phyloP scores from a whole-genome alignment of 2,888 invertebrate genomes.

The Tethea ocularis region DNA sequence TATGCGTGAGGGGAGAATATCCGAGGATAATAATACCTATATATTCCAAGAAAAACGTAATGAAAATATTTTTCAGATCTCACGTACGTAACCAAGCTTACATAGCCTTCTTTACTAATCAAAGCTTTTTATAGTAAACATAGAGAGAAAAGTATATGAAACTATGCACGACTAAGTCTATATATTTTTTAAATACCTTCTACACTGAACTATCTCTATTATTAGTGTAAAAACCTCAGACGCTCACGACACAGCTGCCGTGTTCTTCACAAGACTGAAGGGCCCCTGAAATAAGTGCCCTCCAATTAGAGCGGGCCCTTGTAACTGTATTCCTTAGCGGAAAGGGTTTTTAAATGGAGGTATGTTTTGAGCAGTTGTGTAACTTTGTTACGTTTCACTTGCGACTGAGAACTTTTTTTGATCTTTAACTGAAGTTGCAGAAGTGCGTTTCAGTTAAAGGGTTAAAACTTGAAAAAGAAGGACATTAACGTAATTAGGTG shows the following conservation, averaged over 20 bases:
- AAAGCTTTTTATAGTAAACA: too few species aligned
- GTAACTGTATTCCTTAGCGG: constrained; percentile 27
- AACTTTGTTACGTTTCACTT: constrained; percentile 16
- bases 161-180: not conserved
- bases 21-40: too few species aligned
- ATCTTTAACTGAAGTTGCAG: not conserved
- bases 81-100: too few species aligned
- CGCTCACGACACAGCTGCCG: constrained; percentile 26
- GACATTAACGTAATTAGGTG: not conserved
- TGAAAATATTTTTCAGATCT: too few species aligned
- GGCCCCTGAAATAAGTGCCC: constrained; percentile 62
- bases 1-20: too few species aligned
- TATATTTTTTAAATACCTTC: not conserved
- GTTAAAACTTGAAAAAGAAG: not conserved
- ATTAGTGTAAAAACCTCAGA: constrained; percentile 28
- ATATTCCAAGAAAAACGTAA: too few species aligned
- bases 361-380: constrained; percentile 3
- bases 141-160: too few species aligned
- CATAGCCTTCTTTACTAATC: too few species aligned
- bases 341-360: constrained; percentile 47
- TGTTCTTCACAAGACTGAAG: constrained; percentile 55
- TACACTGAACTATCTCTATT: not conserved
- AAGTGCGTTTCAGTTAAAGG: not conserved
- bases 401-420: not conserved
- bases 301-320: constrained; percentile 71